phyloP scores from a whole-genome alignment of 2,888 invertebrate genomes.

The Mimachlamys varia region DNA sequence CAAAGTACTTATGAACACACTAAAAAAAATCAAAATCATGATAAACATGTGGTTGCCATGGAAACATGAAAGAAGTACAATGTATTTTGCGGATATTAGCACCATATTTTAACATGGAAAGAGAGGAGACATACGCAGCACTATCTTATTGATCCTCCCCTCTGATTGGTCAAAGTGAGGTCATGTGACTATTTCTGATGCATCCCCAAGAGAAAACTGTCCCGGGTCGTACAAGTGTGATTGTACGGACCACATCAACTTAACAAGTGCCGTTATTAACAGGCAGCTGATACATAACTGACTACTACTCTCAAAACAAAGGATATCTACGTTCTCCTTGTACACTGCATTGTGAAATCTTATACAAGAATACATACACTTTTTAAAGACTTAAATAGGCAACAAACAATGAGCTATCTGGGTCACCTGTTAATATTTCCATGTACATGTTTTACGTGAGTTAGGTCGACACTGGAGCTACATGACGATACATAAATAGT shows the following conservation, averaged over 20 bases:
- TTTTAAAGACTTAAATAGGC: constrained; percentile 6
- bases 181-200: background rate
- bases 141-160: constrained; percentile 10
- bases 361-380: constrained; percentile 9
- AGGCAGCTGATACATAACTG: constrained; percentile 11
- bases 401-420: constrained; percentile 34
- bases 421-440: constrained; percentile 25
- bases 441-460: background rate
- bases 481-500: background rate
- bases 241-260: background rate
- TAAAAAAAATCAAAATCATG: constrained; percentile 16
- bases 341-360: constrained; percentile 31
- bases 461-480: background rate
- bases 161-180: constrained; percentile 8
- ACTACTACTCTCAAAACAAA: constrained; percentile 36
- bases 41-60: background rate
- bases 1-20: constrained; percentile 27
- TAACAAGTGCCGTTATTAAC: constrained; percentile 3
- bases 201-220: background rate
- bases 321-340: constrained; percentile 24
- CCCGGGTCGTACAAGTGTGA: background rate
- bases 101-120: constrained; percentile 33
- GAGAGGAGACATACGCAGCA: constrained; percentile 23
- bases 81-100: constrained; percentile 22
- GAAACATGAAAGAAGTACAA: constrained; percentile 20